Base-by-base conservation (phyloP, 1,140 invertebrate genomes). In the Monochamus saltuarius region DNA sequence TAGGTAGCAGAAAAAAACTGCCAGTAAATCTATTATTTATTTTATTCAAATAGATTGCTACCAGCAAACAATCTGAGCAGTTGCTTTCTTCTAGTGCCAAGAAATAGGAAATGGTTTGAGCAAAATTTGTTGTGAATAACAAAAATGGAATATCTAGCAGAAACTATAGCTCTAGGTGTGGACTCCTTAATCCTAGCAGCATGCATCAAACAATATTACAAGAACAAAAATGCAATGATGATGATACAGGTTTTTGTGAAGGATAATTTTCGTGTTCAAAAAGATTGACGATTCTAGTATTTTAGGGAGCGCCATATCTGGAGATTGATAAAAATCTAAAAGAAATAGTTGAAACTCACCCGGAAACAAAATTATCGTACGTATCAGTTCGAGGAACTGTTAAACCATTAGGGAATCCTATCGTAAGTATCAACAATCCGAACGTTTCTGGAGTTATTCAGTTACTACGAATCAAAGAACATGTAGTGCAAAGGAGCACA, bases 401-500 rank as follows among this genome's bases (percentile, higher is more conserved):
- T 0, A 86, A 85, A 69, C 85, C 90, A 1, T 76, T 91, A 11
- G 87, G 87, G 16, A 84, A 84, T 66, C 86, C 88, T 2, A 83
- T 92, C 43, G 80, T 79, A 14, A 90, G 89, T 69, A 81, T 84
- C 52, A 84, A 88, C 70, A 85, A 87, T 70, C 82, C 82, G 43
- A 79, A 83, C 53, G 81, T 89, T 0, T 84, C 84, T 53, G 90
- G 89, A 54, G 89, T 91, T 1, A 76, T 91, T 45, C 89, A 91
- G 67, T 82, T 79, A 66, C 75, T 89, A 56, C 84, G 80, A 66
- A 83, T 88, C 59, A 89, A 88, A 73, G 89, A 92, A 76, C 89
- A 91, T 81, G 82, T 89, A 1, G 81, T 90, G 49, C 84, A 88
- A 22, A 81, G 89, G 73, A 87, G 84, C 38, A 85, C 87, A 11